Conservation (phyloP, 2,113 vertebrate species). For the Eonycteris spelaea region DNA sequence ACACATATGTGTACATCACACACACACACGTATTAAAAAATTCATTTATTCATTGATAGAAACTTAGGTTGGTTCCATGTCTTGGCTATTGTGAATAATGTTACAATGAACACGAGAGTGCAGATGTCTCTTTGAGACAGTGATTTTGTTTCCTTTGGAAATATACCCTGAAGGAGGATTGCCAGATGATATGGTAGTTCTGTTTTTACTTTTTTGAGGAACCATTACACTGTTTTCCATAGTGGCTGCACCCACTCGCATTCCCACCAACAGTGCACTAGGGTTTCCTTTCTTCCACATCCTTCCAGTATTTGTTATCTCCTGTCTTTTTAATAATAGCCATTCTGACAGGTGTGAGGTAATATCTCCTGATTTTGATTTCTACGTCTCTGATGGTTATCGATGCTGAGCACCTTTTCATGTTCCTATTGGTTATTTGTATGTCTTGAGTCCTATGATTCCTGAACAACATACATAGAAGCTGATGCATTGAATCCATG, state of each 20-base stretch:
- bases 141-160: neutral
- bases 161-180: neutral
- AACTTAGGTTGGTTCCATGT: neutral
- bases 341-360: neutral
- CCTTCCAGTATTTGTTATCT: neutral
- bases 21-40: neutral
- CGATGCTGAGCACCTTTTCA: neutral
- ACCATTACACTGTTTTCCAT: neutral
- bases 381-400: neutral
- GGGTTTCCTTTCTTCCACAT: neutral
- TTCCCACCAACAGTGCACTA: neutral
- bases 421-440: neutral
- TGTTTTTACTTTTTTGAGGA: neutral
- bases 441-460: neutral
- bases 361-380: neutral
- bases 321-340: neutral
- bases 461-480: too few species aligned
- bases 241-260: neutral
- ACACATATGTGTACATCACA: too few species aligned
- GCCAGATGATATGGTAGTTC: neutral
- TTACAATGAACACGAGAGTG: neutral
- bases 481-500: neutral
- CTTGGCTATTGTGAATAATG: neutral
- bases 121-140: neutral
- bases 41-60: neutral